A percentile compares a stretch with the other conserved stretches of the same genome.
Evolutionary conservation across 1,140 invertebrate species (phyloP).

Genomic region (Atta cephalotes): DNA sequence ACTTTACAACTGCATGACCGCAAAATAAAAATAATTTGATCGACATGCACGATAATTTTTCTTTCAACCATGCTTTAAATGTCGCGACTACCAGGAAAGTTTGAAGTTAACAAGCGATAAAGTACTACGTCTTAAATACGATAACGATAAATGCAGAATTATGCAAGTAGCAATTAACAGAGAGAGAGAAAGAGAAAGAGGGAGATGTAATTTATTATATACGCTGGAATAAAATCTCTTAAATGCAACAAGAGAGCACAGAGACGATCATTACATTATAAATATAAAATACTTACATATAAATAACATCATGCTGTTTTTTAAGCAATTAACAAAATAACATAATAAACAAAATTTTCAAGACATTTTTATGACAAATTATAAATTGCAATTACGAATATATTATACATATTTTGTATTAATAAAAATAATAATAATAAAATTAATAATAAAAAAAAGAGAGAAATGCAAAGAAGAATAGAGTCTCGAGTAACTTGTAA

Average conservation of each 20-base stretch:
- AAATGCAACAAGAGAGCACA: not conserved
- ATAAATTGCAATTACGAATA: not conserved
- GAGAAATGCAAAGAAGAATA: not conserved
- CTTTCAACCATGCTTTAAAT: conserved; percentile 4
- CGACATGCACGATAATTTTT: conserved; percentile 21
- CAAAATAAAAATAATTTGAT: conserved; percentile 27
- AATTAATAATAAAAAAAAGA: not conserved
- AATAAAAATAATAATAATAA: not conserved
- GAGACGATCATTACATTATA: not conserved
- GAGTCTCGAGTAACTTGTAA: not conserved
- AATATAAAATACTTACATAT: not conserved
- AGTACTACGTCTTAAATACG: not conserved
- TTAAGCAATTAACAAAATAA: not conserved
- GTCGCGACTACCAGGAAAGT: not conserved
- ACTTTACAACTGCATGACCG: not conserved
- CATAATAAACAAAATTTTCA: not conserved
- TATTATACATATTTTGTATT: not conserved
- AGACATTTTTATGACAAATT: not conserved
- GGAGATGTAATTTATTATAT: not conserved
- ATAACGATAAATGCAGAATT: conserved; percentile 11
- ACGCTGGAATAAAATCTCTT: not conserved
- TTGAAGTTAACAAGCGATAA: conserved; percentile 35
- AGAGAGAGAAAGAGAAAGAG: not conserved
- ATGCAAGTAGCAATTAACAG: conserved; percentile 20
- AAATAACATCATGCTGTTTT: not conserved